Conservation (phyloP, 2,113 vertebrate species). For the Tragelaphus strepsiceros region DNA sequence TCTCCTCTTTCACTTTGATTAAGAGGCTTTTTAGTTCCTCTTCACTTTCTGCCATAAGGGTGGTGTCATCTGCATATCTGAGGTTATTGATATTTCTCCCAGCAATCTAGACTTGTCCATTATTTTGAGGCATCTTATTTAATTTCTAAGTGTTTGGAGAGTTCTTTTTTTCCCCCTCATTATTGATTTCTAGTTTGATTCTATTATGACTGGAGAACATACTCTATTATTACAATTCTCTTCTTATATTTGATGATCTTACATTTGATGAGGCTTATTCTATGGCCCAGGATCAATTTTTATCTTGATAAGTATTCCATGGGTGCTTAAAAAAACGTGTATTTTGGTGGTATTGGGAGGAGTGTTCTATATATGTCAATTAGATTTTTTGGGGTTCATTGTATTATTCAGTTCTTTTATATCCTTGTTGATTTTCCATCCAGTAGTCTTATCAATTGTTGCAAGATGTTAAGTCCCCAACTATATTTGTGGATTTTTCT, state of each 20-base stretch:
- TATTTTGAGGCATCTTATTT: neutral
- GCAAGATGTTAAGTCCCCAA: neutral
- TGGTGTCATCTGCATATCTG: no score
- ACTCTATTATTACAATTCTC: neutral
- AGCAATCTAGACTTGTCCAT: neutral
- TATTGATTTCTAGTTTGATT: conserved; percentile 3
- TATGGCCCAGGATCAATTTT: neutral
- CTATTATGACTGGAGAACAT: neutral
- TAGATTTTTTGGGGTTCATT: neutral
- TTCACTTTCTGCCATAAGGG: no score
- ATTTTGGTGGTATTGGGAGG: neutral
- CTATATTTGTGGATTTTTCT: neutral
- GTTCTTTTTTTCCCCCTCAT: neutral
- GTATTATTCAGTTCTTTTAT: neutral
- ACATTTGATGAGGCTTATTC: neutral
- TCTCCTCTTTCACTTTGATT: no score
- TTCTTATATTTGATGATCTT: conserved; percentile 23
- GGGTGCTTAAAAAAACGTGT: neutral
- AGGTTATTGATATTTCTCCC: no score
- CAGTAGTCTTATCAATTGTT: neutral
- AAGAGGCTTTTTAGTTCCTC: no score
- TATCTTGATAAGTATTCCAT: neutral
- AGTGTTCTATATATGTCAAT: neutral
- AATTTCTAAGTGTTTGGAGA: neutral
- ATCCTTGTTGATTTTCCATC: neutral